Percentiles rank a stretch among this genome's conserved stretches.
phyloP scores from a whole-genome alignment of 2,797 vertebrate genomes.

The Dryobates pubescens region DNA sequence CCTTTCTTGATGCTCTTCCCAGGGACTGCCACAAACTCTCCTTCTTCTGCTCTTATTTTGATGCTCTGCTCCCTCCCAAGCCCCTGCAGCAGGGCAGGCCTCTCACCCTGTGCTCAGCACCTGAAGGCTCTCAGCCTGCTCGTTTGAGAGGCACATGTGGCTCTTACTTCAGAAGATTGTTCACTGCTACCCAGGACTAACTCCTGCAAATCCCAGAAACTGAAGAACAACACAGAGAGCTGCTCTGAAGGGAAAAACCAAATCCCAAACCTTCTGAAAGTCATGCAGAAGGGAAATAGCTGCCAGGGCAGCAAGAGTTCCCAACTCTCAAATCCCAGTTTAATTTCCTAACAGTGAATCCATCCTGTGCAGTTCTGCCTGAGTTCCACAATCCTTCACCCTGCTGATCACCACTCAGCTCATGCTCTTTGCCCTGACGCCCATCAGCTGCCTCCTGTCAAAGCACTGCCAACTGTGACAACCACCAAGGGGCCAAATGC shows the following conservation, averaged over 20 bases:
- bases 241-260: neutral
- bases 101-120: neutral
- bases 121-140: neutral
- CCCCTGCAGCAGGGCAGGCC: neutral
- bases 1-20: neutral
- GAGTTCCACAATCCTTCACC: neutral
- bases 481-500: neutral
- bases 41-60: neutral
- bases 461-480: neutral
- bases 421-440: neutral
- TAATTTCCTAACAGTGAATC: neutral
- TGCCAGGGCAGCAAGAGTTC: neutral
- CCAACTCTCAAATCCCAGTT: neutral
- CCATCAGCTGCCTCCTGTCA: neutral
- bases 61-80: neutral
- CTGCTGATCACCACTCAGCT: neutral
- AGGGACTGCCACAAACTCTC: neutral
- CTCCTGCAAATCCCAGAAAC: neutral
- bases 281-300: neutral
- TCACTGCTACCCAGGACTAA: neutral
- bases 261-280: neutral
- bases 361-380: neutral
- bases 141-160: neutral
- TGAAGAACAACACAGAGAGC: neutral
- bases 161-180: slow-evolving; percentile 2